Conservation (phyloP, 2,113 vertebrate genomes). For the Ctenomys sociabilis region DNA sequence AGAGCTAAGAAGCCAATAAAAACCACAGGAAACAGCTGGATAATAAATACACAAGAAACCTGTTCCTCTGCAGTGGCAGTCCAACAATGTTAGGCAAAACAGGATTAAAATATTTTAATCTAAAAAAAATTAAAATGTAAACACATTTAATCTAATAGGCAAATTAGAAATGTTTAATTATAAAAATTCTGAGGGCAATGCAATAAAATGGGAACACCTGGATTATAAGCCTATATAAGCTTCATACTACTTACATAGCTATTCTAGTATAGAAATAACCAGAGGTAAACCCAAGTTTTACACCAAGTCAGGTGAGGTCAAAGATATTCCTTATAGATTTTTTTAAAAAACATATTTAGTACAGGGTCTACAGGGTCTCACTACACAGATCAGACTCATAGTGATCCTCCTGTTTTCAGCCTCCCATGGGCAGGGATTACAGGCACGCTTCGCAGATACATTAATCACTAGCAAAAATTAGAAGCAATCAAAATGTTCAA, state of each 20-base stretch:
- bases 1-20: background rate
- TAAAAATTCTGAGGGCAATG: background rate
- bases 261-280: conserved; percentile 2
- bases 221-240: background rate
- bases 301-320: background rate
- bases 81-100: background rate
- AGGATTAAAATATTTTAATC: background rate
- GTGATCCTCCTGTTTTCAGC: too few relatives aligned
- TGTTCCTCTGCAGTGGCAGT: background rate
- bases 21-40: conserved; percentile 20
- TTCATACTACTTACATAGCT: background rate
- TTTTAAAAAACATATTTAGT: too few relatives aligned
- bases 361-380: too few relatives aligned
- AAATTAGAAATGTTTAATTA: background rate
- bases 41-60: background rate
- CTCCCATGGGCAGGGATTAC: too few relatives aligned
- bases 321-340: background rate
- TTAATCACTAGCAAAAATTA: background rate
- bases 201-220: background rate
- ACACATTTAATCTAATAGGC: background rate
- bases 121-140: too few relatives aligned
- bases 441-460: background rate
- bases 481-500: background rate
- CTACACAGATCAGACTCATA: too few relatives aligned
- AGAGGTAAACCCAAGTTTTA: background rate